A percentile compares a stretch with the other conserved stretches of the same genome.
phyloP scores from a whole-genome alignment of 2,888 invertebrate species.

The Acanthosoma haemorrhoidale region DNA sequence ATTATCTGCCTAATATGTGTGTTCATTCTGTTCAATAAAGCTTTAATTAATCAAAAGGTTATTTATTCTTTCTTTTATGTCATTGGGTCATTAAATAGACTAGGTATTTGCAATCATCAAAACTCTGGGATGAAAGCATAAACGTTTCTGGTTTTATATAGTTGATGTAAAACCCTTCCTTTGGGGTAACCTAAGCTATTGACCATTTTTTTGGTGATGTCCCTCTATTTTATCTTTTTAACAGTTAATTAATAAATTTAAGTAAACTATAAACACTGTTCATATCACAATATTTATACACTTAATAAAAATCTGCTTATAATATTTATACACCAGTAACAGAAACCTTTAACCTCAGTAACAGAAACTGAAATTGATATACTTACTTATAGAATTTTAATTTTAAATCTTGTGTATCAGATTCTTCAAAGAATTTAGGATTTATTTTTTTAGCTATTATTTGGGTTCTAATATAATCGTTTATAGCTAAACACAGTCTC shows the following conservation, averaged over 20 bases:
- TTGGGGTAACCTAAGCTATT: background rate
- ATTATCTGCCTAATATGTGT: no score
- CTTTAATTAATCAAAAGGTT: no score
- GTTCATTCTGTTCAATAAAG: no score
- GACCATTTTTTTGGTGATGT: background rate
- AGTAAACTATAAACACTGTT: no score
- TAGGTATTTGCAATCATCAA: no score
- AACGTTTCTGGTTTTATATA: no score
- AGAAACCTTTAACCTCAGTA: background rate
- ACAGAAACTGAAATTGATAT: background rate
- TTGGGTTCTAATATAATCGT: constrained; percentile 94
- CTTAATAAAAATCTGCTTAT: no score
- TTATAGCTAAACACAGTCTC: constrained; percentile 89
- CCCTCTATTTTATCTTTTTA: background rate
- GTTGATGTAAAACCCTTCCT: background rate
- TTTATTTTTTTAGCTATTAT: constrained; percentile 99
- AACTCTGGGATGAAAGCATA: no score
- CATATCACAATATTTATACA: no score
- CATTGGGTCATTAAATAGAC: no score
- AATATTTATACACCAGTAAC: background rate
- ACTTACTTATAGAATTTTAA: constrained; percentile 61
- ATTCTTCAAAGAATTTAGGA: constrained; percentile 92
- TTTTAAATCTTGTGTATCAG: constrained; percentile 64
- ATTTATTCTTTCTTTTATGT: no score
- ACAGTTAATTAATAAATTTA: background rate